Evolutionary conservation across 53 echinoderm and acorn worm genomes (phyloP).

Genomic region (Henricia sp.): DNA sequence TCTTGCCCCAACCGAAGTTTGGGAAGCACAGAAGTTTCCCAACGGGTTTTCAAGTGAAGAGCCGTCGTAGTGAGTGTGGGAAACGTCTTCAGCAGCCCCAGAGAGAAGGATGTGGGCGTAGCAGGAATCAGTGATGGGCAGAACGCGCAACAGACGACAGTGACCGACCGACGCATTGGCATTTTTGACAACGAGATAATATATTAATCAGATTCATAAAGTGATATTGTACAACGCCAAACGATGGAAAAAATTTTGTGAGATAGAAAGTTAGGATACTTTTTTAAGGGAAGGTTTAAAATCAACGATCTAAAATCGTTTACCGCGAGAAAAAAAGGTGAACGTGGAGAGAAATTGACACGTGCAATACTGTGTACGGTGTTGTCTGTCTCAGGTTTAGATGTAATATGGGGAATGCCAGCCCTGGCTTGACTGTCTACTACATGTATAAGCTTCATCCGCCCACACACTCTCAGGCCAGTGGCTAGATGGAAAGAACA

Average conservation of each 20-base stretch:
- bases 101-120: constrained; percentile 32
- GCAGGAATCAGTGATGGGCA: constrained; percentile 9
- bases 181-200: neutral
- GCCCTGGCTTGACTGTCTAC: constrained; percentile 24
- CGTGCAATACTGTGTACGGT: constrained; percentile 7
- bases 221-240: neutral
- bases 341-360: neutral
- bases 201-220: constrained; percentile 46
- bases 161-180: constrained; percentile 31
- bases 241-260: neutral
- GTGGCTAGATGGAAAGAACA: constrained; percentile 15
- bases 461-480: constrained; percentile 48
- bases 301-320: constrained; percentile 2
- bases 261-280: constrained; percentile 14
- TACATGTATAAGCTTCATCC: constrained; percentile 34
- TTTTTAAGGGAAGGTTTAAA: neutral
- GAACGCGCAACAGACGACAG: neutral
- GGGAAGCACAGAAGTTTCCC: constrained; percentile 44
- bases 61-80: neutral
- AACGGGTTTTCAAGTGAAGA: constrained; percentile 25
- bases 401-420: constrained; percentile 21
- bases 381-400: constrained; percentile 11
- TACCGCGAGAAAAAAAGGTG: neutral
- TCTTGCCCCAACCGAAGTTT: no score
- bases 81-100: neutral